These are phyloP conservation scores for Xiphorhynchus elegans DNA, from an alignment of 2,113 vertebrate species.

Conservation along the genomic window DNA sequence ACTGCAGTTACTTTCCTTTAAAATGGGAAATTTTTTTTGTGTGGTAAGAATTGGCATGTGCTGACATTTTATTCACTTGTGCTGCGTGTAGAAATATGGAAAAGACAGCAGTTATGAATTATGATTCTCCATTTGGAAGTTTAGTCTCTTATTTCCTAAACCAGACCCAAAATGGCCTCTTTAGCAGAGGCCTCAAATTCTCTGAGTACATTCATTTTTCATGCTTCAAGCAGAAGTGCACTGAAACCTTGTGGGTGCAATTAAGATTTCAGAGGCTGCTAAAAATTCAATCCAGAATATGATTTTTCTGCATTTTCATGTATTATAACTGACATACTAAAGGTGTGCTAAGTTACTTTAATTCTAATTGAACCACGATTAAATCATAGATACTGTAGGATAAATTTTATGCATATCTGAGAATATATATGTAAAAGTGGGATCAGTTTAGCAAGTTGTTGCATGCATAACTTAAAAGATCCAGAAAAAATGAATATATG, in stretches of 20 bases:
- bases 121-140: slow-evolving; percentile 27
- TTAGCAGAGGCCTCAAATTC: slow-evolving; percentile 5
- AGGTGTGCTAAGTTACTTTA: neutral
- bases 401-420: neutral
- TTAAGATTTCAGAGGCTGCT: slow-evolving; percentile 37
- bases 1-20: neutral
- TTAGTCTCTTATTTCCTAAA: slow-evolving; percentile 17
- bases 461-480: neutral
- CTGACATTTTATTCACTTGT: neutral
- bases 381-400: neutral
- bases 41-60: neutral
- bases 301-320: neutral
- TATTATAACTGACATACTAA: neutral
- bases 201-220: slow-evolving; percentile 36
- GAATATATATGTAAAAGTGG: neutral
- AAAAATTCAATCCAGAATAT: slow-evolving; percentile 16
- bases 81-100: neutral
- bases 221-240: neutral
- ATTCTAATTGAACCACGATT: neutral
- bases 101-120: slow-evolving; percentile 29
- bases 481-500: neutral
- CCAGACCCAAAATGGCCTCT: neutral
- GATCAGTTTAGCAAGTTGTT: neutral
- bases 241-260: slow-evolving; percentile 27
- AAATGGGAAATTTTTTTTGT: neutral